These are phyloP conservation scores for Paracyclopina nana DNA, from an alignment of 1,140 invertebrate species.

Conservation along the genomic window DNA sequence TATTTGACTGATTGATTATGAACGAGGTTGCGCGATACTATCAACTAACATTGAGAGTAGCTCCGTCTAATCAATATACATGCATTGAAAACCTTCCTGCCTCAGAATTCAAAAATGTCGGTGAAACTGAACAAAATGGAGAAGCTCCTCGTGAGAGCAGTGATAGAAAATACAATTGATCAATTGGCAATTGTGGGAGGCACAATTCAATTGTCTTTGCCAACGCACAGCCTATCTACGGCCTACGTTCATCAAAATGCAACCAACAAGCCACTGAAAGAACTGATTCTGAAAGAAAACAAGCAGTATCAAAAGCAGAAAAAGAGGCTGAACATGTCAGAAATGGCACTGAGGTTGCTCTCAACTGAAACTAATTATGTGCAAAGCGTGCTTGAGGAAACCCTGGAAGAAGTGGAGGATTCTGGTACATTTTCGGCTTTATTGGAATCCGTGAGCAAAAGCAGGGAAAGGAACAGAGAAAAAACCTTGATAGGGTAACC, in stretches of 20 bases:
- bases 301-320: not conserved
- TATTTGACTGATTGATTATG: too few relatives aligned
- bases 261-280: not conserved
- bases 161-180: not conserved
- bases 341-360: not conserved
- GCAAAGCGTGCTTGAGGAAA: conserved; percentile 2
- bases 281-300: not conserved
- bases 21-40: too few relatives aligned
- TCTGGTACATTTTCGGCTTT: not conserved
- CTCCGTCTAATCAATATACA: too few relatives aligned
- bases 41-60: too few relatives aligned
- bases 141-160: not conserved
- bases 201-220: not conserved
- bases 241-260: not conserved
- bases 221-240: not conserved
- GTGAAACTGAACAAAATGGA: not conserved
- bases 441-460: not conserved
- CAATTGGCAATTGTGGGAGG: conserved; percentile 1
- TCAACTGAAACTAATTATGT: conserved; percentile 3
- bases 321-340: not conserved
- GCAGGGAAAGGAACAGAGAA: not conserved
- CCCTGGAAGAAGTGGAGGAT: conserved; percentile 1
- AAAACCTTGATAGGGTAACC: not conserved
- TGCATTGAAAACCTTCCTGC: too few relatives aligned
- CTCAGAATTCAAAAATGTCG: too few relatives aligned